These are phyloP conservation scores for Andrena camellia DNA, from an alignment of 2,888 invertebrate genomes.

Conservation along the genomic window DNA sequence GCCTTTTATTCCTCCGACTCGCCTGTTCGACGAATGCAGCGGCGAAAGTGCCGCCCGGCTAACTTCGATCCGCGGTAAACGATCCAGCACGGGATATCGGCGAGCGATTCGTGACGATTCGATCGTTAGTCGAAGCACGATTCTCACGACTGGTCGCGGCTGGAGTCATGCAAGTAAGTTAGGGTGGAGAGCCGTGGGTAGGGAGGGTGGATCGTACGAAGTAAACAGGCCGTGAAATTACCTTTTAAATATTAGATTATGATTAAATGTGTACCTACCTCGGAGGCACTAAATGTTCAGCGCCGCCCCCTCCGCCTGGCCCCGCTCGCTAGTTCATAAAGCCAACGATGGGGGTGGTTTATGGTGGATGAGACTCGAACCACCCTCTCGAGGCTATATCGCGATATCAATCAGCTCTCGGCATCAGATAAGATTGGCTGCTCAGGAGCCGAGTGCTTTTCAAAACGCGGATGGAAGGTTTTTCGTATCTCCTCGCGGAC, in stretches of 20 bases:
- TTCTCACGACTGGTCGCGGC: slow-evolving; percentile 66
- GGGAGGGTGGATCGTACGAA: slow-evolving; percentile 75
- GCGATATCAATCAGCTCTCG: slow-evolving; percentile 82
- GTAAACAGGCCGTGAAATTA: slow-evolving; percentile 85
- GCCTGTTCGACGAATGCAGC: not conserved
- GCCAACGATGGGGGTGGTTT: slow-evolving; percentile 74
- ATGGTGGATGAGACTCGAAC: slow-evolving; percentile 73
- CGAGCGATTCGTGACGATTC: slow-evolving; percentile 41
- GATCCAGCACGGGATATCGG: slow-evolving; percentile 12
- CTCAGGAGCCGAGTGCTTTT: slow-evolving; percentile 80
- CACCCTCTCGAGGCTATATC: slow-evolving; percentile 73
- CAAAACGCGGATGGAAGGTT: slow-evolving; percentile 71
- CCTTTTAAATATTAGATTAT: slow-evolving; percentile 86
- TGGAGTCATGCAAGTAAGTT: slow-evolving; percentile 37
- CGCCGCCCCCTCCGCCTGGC: slow-evolving; percentile 61
- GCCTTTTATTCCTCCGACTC: not conserved
- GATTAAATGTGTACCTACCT: slow-evolving; percentile 85
- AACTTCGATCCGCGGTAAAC: not conserved
- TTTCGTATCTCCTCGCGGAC: slow-evolving; percentile 41
- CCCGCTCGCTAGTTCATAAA: slow-evolving; percentile 72
- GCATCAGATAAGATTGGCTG: slow-evolving; percentile 83
- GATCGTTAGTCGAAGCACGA: slow-evolving; percentile 57
- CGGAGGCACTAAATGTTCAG: slow-evolving; percentile 81
- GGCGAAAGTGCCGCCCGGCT: not conserved
- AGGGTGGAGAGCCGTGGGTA: slow-evolving; percentile 65